These are phyloP conservation scores for Labrus mixtus DNA, from an alignment of 2,113 vertebrate species.

Conservation along the genomic window DNA sequence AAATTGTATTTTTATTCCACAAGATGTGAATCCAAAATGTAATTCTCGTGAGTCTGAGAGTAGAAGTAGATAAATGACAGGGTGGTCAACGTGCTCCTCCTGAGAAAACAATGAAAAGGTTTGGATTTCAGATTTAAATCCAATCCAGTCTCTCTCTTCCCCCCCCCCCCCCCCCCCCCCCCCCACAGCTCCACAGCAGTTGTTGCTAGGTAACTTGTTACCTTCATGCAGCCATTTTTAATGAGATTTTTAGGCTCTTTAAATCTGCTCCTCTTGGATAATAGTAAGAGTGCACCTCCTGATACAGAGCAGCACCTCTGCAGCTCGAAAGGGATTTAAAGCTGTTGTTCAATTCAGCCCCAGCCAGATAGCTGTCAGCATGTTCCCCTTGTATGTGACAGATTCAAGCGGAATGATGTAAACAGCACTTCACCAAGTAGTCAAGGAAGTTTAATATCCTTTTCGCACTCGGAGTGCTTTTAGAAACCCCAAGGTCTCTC, in stretches of 20 bases:
- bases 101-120: slow-evolving; percentile 14
- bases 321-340: background rate
- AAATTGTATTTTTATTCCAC: no score
- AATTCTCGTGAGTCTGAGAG: background rate
- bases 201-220: slow-evolving; percentile 51
- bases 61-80: background rate
- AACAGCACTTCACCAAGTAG: background rate
- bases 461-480: background rate
- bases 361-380: no score
- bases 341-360: background rate
- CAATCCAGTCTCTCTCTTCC: background rate
- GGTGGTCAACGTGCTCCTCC: background rate
- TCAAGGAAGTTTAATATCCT: background rate
- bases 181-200: background rate
- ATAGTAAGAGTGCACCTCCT: background rate
- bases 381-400: no score
- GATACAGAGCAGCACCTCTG: background rate
- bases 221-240: background rate
- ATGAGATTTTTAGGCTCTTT: background rate
- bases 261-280: background rate
- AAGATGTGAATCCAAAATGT: no score
- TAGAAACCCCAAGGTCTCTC: background rate
- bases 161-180: no score
- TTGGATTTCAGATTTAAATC: background rate
- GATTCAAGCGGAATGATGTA: background rate